Percentiles rank a stretch among this genome's conserved stretches.
These are phyloP conservation scores for Battus philenor DNA, from an alignment of 1,140 invertebrate species.

Conservation along the genomic window DNA sequence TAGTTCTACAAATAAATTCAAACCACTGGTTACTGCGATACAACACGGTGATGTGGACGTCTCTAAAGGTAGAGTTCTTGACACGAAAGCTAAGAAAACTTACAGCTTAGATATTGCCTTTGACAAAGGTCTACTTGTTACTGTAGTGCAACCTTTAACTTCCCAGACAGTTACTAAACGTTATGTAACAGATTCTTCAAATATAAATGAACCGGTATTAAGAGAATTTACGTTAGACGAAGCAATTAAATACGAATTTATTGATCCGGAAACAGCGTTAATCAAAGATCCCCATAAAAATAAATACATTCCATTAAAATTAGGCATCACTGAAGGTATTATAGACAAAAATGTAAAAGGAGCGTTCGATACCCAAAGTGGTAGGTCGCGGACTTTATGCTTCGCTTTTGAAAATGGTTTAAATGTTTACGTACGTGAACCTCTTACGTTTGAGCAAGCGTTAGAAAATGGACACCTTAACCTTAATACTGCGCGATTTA, in stretches of 20 bases:
- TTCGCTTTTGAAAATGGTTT: slow-evolving; percentile 85
- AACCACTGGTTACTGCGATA: slow-evolving; percentile 84
- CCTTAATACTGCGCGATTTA: slow-evolving; percentile 83
- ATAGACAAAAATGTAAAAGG: slow-evolving; percentile 81
- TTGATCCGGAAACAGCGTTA: slow-evolving; percentile 85
- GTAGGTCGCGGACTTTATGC: slow-evolving; percentile 79
- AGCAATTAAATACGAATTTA: slow-evolving; percentile 85
- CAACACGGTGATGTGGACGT: slow-evolving; percentile 88
- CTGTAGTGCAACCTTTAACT: slow-evolving; percentile 82
- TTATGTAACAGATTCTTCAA: slow-evolving; percentile 59
- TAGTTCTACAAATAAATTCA: slow-evolving; percentile 82
- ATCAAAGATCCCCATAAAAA: slow-evolving; percentile 87
- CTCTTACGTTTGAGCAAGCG: slow-evolving; percentile 86
- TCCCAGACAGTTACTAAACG: slow-evolving; percentile 77
- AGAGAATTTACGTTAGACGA: slow-evolving; percentile 86
- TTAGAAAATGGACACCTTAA: slow-evolving; percentile 84
- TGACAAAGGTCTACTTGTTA: slow-evolving; percentile 84
- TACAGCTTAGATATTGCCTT: slow-evolving; percentile 86
- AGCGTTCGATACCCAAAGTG: slow-evolving; percentile 80
- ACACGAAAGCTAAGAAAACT: slow-evolving; percentile 84
- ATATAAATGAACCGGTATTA: slow-evolving; percentile 71
- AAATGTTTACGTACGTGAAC: slow-evolving; percentile 82
- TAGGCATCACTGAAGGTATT: slow-evolving; percentile 83
- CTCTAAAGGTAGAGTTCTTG: slow-evolving; percentile 84
- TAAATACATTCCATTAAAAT: slow-evolving; percentile 82